Evolutionary conservation across 2,888 invertebrate species (phyloP).

Genomic region (Synanthedon formicaeformis): DNA sequence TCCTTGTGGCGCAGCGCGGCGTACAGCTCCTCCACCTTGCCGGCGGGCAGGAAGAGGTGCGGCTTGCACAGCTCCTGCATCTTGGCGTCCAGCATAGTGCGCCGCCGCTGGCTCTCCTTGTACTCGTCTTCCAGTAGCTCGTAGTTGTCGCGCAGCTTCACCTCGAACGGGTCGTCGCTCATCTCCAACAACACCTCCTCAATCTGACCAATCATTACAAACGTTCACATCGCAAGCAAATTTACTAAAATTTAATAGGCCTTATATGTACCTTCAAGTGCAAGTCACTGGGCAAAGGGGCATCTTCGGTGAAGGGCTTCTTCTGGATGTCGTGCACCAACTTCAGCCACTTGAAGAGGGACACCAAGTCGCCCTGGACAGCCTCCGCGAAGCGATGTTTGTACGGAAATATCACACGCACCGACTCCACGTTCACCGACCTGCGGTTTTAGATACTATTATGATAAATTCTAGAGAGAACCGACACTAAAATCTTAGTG

Average conservation of each 20-base stretch:
- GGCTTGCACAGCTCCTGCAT: constrained; percentile 82
- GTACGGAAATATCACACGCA: constrained; percentile 84
- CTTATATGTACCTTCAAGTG: constrained; percentile 79
- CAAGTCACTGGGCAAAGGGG: constrained; percentile 88
- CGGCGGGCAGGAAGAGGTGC: constrained; percentile 84
- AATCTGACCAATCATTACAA: constrained; percentile 58
- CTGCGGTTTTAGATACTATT: constrained; percentile 19
- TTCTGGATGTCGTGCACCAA: constrained; percentile 80
- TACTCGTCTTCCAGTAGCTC: constrained; percentile 96
- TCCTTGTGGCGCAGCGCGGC: constrained; percentile 88
- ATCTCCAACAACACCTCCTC: constrained; percentile 92
- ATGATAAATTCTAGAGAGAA: too few relatives aligned
- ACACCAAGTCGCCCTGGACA: constrained; percentile 89
- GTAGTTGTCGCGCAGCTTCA: constrained; percentile 94
- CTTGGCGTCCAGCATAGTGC: constrained; percentile 90
- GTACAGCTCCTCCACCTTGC: constrained; percentile 90
- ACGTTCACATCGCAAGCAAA: too few relatives aligned
- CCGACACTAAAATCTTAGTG: too few relatives aligned
- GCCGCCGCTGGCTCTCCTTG: constrained; percentile 90
- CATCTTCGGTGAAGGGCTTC: constrained; percentile 75
- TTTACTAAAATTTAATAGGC: background rate
- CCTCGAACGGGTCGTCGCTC: constrained; percentile 98
- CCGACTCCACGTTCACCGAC: constrained; percentile 72
- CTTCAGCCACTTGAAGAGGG: constrained; percentile 94
- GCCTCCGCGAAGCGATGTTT: constrained; percentile 90